Evolutionary conservation across 2,797 vertebrate genomes (phyloP).

Genomic region (Vespertilio murinus): DNA sequence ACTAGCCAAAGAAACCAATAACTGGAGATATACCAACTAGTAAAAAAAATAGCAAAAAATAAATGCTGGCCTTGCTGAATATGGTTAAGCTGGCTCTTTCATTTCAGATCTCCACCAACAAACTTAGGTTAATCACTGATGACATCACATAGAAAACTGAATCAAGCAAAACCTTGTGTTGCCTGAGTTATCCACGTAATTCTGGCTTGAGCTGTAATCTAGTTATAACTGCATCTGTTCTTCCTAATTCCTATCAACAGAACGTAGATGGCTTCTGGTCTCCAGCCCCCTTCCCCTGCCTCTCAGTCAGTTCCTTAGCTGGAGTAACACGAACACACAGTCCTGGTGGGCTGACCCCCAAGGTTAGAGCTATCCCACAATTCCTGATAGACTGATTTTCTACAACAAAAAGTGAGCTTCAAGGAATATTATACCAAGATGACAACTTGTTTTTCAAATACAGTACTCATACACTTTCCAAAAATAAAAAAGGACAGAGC

Average conservation of each 20-base stretch:
- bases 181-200: constrained; percentile 66
- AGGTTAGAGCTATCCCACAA: background rate
- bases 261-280: constrained; percentile 42
- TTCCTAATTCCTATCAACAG: constrained; percentile 53
- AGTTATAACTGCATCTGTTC: constrained; percentile 72
- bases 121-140: constrained; percentile 73
- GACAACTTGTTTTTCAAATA: background rate
- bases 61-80: background rate
- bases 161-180: constrained; percentile 67
- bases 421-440: background rate
- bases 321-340: background rate
- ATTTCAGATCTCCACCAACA: constrained; percentile 45
- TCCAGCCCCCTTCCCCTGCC: background rate
- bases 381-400: background rate
- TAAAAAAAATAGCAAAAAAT: background rate
- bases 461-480: background rate
- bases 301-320: background rate
- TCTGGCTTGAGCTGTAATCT: constrained; percentile 61
- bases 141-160: constrained; percentile 74
- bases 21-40: background rate
- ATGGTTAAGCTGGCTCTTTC: background rate
- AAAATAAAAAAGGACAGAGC: background rate
- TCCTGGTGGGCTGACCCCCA: background rate
- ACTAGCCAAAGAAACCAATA: background rate
- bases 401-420: background rate